Evolutionary conservation across 1,140 invertebrate genomes (phyloP).

Genomic region (Bombus waltoni): DNA sequence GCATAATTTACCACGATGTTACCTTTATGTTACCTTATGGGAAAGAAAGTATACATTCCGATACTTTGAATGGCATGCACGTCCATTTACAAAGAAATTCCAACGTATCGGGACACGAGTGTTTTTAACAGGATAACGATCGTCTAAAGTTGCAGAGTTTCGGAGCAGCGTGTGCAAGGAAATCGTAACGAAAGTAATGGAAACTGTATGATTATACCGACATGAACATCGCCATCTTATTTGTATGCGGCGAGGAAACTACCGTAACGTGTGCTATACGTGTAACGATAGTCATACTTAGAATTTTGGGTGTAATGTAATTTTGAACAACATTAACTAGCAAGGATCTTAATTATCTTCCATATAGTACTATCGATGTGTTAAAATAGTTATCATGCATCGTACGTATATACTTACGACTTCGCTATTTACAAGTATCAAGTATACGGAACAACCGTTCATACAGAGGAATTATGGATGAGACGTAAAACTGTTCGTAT

Average conservation of each 20-base stretch:
- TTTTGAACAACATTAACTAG: conserved; percentile 18
- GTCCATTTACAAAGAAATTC: conserved; percentile 5
- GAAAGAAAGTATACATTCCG: background rate
- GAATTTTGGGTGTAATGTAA: conserved; percentile 43
- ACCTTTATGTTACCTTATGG: too few relatives aligned
- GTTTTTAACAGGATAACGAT: conserved; percentile 16
- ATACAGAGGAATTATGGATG: too few relatives aligned
- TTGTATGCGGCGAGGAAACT: conserved; percentile 52
- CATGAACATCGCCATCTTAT: conserved; percentile 53
- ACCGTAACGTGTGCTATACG: conserved; percentile 42
- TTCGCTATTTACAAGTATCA: too few relatives aligned
- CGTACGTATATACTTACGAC: background rate
- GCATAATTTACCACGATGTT: background rate
- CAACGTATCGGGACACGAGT: background rate
- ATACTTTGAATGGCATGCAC: background rate
- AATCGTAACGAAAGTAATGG: conserved; percentile 57
- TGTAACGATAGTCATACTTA: conserved; percentile 42
- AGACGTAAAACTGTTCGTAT: too few relatives aligned
- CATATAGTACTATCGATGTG: background rate
- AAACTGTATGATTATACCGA: conserved; percentile 51
- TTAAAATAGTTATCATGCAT: background rate
- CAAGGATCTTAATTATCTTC: conserved; percentile 32
- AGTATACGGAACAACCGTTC: too few relatives aligned
- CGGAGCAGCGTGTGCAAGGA: conserved; percentile 14
- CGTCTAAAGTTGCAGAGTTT: conserved; percentile 25